Conservation (phyloP, 2,888 invertebrate species). For the Oegoconia quadripuncta region DNA sequence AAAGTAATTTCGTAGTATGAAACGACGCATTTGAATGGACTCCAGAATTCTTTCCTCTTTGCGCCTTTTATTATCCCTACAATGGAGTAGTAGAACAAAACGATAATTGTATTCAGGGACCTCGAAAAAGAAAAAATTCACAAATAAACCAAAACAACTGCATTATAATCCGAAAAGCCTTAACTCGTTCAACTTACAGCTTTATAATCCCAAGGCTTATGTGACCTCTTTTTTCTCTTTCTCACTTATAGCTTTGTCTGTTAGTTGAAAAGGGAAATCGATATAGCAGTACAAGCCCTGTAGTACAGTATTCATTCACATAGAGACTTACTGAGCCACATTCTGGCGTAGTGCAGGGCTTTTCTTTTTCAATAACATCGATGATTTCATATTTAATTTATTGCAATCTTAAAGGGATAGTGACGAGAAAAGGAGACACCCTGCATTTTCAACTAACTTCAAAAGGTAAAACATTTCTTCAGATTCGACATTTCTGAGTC, state of each 20-base stretch:
- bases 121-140: too few species aligned
- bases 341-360: conserved; percentile 59
- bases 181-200: conserved; percentile 46
- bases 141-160: too few species aligned
- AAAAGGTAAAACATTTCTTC: too few species aligned
- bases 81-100: too few species aligned
- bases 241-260: conserved; percentile 13
- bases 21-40: too few species aligned
- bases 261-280: conserved; percentile 28
- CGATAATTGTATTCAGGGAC: too few species aligned
- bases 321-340: conserved; percentile 64
- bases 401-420: background rate
- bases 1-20: too few species aligned
- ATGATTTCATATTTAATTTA: conserved; percentile 7
- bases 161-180: conserved; percentile 41
- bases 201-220: conserved; percentile 55
- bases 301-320: conserved; percentile 67
- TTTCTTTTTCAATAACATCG: conserved; percentile 11
- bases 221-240: conserved; percentile 36
- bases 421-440: too few species aligned
- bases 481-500: too few species aligned
- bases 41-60: too few species aligned
- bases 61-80: too few species aligned
- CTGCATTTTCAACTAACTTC: too few species aligned
- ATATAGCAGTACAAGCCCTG: conserved; percentile 33